Percentiles rank a stretch among this genome's conserved stretches.
phyloP scores from a whole-genome alignment of 2,113 vertebrate genomes.

The Antechinus stuartii region DNA sequence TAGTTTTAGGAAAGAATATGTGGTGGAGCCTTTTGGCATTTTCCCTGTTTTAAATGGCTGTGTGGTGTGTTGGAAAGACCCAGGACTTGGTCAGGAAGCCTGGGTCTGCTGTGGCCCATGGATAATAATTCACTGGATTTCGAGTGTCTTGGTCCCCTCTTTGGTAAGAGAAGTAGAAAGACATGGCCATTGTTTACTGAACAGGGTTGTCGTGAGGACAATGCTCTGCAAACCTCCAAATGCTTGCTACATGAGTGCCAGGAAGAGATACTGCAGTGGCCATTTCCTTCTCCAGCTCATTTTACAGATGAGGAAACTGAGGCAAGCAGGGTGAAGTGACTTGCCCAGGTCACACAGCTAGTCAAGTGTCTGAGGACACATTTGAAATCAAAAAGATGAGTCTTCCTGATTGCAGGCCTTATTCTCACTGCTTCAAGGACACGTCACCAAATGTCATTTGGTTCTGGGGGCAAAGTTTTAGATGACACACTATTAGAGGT shows the following conservation, averaged over 20 bases:
- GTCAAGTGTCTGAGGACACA: background rate
- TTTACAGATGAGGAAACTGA: background rate
- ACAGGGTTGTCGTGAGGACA: background rate
- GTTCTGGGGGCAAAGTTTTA: background rate
- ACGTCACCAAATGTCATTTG: background rate
- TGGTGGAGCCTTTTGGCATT: background rate
- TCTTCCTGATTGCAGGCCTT: background rate
- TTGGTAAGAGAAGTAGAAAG: background rate
- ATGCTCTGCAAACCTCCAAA: background rate
- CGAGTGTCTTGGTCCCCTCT: background rate
- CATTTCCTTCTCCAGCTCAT: background rate
- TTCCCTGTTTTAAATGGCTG: background rate
- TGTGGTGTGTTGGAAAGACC: background rate
- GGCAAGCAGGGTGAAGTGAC: background rate
- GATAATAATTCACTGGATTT: background rate
- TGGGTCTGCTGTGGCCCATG: background rate
- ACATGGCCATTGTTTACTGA: background rate
- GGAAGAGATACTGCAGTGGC: background rate
- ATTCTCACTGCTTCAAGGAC: background rate
- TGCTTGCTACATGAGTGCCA: background rate
- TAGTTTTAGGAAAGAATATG: background rate
- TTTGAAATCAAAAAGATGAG: background rate
- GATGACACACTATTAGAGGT: background rate
- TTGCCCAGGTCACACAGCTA: background rate
- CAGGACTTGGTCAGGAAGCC: background rate